Conservation (phyloP, 2,797 vertebrate genomes). For the Pelodytes ibericus region DNA sequence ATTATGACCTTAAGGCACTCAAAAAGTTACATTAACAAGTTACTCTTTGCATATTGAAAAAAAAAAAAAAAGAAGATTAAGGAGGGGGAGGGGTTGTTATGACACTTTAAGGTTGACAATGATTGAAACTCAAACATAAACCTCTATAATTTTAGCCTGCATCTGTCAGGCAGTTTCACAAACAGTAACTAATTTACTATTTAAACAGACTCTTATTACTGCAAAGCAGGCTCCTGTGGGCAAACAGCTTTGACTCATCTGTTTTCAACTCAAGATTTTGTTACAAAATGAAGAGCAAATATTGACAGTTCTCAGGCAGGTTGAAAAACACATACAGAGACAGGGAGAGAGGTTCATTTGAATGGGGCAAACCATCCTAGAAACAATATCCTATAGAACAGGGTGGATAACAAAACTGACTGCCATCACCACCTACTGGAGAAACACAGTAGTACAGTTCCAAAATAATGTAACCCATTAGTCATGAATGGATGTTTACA, state of each 20-base stretch:
- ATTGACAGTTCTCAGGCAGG: constrained; percentile 63
- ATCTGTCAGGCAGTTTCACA: constrained; percentile 26
- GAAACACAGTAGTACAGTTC: neutral
- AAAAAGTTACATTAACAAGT: too few relatives aligned
- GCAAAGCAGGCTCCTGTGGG: constrained; percentile 48
- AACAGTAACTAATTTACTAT: constrained; percentile 55
- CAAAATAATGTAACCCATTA: neutral
- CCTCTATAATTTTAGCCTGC: neutral
- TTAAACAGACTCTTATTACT: constrained; percentile 62
- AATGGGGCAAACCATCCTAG: constrained; percentile 57
- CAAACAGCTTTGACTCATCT: constrained; percentile 60
- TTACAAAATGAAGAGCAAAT: constrained; percentile 62
- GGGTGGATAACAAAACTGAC: constrained; percentile 64
- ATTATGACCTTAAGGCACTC: too few relatives aligned
- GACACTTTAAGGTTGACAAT: too few relatives aligned
- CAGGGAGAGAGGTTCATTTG: constrained; percentile 41
- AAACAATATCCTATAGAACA: constrained; percentile 62
- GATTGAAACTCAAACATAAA: neutral
- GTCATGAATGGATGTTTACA: too few relatives aligned
- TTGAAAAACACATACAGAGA: constrained; percentile 60
- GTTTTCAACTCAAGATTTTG: constrained; percentile 62
- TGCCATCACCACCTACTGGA: constrained; percentile 73
- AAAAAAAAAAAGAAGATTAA: too few relatives aligned
- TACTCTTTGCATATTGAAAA: too few relatives aligned
- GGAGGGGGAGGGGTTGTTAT: too few relatives aligned